Conservation (phyloP, 92 coral and sea anemone species). For the Muricea muricata region DNA sequence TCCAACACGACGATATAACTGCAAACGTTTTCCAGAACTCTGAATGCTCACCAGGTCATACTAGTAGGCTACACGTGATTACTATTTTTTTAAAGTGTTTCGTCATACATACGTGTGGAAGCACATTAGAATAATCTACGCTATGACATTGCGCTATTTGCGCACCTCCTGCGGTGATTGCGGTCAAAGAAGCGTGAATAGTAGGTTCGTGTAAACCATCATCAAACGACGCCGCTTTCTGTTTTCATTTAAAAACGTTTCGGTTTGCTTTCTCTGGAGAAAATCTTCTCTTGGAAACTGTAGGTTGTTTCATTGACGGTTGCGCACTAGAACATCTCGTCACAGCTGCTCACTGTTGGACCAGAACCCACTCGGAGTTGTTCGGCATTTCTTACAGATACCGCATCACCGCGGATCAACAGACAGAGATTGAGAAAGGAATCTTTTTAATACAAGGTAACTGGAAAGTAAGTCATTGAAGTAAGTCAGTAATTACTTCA, state of each 20-base stretch:
- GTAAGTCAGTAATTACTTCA: too few species aligned
- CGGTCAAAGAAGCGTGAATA: not conserved
- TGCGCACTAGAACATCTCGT: not conserved
- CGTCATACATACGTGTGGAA: not conserved
- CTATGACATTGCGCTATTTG: constrained; percentile 4
- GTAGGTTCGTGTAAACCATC: not conserved
- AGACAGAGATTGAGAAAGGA: constrained; percentile 6
- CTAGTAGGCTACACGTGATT: too few species aligned
- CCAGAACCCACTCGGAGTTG: not conserved
- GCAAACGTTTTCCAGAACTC: not conserved
- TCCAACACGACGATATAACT: too few species aligned
- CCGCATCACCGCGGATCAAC: not conserved
- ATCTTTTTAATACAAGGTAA: not conserved
- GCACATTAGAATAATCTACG: not conserved
- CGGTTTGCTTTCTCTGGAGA: constrained; percentile 1
- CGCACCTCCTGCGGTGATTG: not conserved
- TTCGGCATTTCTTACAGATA: not conserved
- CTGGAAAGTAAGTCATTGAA: not conserved
- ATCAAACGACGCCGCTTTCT: constrained; percentile 8
- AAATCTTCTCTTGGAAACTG: not conserved
- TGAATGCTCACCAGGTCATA: not conserved
- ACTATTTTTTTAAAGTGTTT: constrained; percentile 7
- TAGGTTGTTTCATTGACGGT: not conserved
- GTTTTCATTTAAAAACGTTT: not conserved
- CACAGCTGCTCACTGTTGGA: not conserved